phyloP scores from a whole-genome alignment of 2,113 vertebrate genomes.

The Cebus imitator region DNA sequence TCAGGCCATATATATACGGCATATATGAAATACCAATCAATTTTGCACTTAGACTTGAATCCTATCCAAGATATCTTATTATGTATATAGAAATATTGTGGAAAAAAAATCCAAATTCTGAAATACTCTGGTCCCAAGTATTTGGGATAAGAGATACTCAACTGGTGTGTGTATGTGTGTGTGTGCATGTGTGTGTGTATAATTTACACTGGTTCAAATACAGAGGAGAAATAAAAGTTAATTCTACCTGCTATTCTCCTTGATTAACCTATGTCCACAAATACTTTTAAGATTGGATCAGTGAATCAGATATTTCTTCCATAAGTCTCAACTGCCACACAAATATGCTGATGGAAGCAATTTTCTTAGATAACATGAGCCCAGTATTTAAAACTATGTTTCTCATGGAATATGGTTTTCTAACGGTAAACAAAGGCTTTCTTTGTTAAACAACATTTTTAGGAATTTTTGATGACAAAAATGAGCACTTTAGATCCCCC shows the following conservation, averaged over 20 bases:
- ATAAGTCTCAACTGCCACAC: not conserved
- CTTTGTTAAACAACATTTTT: not conserved
- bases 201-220: not conserved
- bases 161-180: not conserved
- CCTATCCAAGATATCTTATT: not conserved
- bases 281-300: not conserved
- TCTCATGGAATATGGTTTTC: not conserved
- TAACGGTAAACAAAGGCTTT: not conserved
- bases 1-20: not conserved
- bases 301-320: not conserved
- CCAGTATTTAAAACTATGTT: not conserved
- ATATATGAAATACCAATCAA: not conserved
- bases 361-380: not conserved
- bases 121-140: not conserved
- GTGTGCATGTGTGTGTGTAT: not conserved
- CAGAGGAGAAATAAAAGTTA: conserved; percentile 30
- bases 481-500: no score
- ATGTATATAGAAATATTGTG: not conserved
- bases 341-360: not conserved
- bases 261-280: not conserved
- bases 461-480: not conserved
- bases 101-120: not conserved
- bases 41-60: not conserved
- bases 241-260: not conserved
- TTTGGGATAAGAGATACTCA: not conserved